Evolutionary conservation across 2,888 invertebrate species (phyloP).

Genomic region (Phoenoteleia sp.): DNA sequence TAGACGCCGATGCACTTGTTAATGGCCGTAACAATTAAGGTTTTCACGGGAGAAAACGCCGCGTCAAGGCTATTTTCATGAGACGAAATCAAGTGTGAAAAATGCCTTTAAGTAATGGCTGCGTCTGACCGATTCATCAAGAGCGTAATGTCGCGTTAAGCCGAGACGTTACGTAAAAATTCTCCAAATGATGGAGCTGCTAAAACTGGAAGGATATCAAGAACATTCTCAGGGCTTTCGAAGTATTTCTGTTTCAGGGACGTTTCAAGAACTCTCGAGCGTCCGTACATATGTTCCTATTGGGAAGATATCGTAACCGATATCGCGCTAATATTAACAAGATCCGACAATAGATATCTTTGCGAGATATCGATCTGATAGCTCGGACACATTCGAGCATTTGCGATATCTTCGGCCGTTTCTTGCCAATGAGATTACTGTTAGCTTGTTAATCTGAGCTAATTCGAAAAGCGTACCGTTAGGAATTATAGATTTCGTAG

Average conservation of each 20-base stretch:
- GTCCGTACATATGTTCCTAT: slow-evolving; percentile 18
- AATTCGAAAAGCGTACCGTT: slow-evolving; percentile 52
- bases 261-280: slow-evolving; percentile 32
- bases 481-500: slow-evolving; percentile 55
- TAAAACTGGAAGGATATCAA: slow-evolving; percentile 32
- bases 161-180: slow-evolving; percentile 25
- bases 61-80: slow-evolving; percentile 33
- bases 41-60: slow-evolving; percentile 45
- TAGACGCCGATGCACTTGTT: slow-evolving; percentile 52
- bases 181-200: slow-evolving; percentile 40
- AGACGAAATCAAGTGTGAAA: slow-evolving; percentile 50
- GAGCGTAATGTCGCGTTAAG: not conserved
- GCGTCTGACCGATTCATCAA: slow-evolving; percentile 39
- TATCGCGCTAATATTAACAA: slow-evolving; percentile 58
- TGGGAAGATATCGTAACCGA: slow-evolving; percentile 40
- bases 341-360: slow-evolving; percentile 61
- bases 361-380: slow-evolving; percentile 56
- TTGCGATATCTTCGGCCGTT: slow-evolving; percentile 30
- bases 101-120: slow-evolving; percentile 40
- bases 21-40: slow-evolving; percentile 58
- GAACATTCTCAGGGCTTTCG: slow-evolving; percentile 57
- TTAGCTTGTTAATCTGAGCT: slow-evolving; percentile 55
- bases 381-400: slow-evolving; percentile 42
- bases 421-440: slow-evolving; percentile 46
- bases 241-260: slow-evolving; percentile 66